A percentile compares a stretch with the other conserved stretches of the same genome.
Conservation (phyloP, 2,797 vertebrate species). For the Salmo trutta region DNA sequence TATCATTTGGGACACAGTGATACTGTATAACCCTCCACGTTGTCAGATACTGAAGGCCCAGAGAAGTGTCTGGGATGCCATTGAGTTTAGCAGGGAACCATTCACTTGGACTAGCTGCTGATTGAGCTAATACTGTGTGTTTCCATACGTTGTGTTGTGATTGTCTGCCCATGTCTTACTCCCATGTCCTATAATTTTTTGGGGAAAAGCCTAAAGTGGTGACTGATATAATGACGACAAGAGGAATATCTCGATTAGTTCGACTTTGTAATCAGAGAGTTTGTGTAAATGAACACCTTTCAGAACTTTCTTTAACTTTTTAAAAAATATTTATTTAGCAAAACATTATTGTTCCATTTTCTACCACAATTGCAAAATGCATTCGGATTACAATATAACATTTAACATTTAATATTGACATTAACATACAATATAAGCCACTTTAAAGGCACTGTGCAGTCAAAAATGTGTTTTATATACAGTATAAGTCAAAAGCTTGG, state of each 20-base stretch:
- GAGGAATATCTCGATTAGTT: constrained; percentile 32
- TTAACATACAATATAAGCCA: too few relatives aligned
- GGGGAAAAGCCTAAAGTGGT: constrained; percentile 32
- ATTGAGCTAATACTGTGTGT: constrained; percentile 34
- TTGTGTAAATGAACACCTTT: background rate
- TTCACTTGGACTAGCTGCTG: constrained; percentile 30
- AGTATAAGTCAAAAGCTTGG: too few relatives aligned
- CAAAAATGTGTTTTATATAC: too few relatives aligned
- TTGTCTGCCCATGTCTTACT: constrained; percentile 29
- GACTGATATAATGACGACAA: constrained; percentile 26
- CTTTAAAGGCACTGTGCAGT: too few relatives aligned
- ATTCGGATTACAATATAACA: background rate
- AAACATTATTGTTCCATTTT: constrained; percentile 36
- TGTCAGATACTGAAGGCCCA: too few relatives aligned
- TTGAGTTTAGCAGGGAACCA: constrained; percentile 37
- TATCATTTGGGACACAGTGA: too few relatives aligned
- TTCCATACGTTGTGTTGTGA: constrained; percentile 30
- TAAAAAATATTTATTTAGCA: background rate
- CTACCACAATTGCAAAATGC: constrained; percentile 25
- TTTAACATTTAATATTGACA: too few relatives aligned
- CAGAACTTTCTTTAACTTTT: background rate
- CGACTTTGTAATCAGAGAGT: background rate
- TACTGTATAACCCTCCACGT: too few relatives aligned
- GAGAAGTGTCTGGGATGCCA: constrained; percentile 1
- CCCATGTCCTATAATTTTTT: constrained; percentile 20